Evolutionary conservation across 2,888 invertebrate species (phyloP).

Genomic region (Seira sanloemensis): DNA sequence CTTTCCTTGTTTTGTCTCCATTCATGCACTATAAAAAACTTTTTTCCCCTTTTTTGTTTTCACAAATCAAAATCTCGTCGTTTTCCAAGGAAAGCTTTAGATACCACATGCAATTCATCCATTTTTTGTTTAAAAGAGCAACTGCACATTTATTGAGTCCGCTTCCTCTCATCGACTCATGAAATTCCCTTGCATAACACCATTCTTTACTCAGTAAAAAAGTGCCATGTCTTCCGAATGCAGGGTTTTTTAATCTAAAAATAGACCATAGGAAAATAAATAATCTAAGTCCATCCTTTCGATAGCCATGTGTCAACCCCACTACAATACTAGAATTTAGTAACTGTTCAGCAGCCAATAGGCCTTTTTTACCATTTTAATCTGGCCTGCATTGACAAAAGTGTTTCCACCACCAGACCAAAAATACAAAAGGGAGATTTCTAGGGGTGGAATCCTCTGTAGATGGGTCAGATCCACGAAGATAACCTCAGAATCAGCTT

Average conservation of each 20-base stretch:
- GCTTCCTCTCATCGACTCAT: background rate
- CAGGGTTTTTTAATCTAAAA: conserved; percentile 7
- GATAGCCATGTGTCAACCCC: background rate
- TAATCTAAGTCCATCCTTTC: background rate
- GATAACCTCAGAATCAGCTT: conserved; percentile 51
- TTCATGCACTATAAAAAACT: conserved; percentile 26
- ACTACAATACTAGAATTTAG: background rate
- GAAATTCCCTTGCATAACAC: conserved; percentile 4
- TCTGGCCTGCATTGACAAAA: background rate
- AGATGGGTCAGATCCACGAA: conserved; percentile 57
- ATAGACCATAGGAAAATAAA: background rate
- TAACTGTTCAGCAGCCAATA: conserved; percentile 24
- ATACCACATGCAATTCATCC: conserved; percentile 28
- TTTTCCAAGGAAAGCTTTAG: conserved; percentile 19
- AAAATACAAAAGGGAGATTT: background rate
- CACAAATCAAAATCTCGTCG: conserved; percentile 18
- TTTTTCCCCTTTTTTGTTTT: conserved; percentile 26
- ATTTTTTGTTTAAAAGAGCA: conserved; percentile 23
- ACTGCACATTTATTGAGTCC: background rate
- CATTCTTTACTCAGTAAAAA: background rate
- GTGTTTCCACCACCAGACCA: conserved; percentile 15
- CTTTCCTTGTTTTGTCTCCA: background rate
- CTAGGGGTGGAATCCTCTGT: too few species aligned
- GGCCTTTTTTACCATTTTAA: conserved; percentile 31
- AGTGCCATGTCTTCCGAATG: background rate